Conservation (phyloP, 2,888 invertebrate species). For the Tetragonisca angustula region DNA sequence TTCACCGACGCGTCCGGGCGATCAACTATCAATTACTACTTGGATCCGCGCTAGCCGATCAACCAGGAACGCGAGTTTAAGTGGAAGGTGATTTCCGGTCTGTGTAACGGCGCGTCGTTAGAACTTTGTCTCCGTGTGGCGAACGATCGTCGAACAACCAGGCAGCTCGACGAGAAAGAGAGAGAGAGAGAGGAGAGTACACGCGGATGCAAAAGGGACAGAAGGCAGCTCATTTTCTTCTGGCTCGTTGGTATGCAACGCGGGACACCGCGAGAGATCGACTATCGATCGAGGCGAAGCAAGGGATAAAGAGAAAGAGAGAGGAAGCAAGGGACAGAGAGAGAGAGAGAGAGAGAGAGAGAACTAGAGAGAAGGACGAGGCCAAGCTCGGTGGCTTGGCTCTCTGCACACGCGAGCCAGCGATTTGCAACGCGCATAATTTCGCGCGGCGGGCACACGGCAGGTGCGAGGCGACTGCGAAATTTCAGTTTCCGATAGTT, state of each 20-base stretch:
- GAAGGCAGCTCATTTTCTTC: slow-evolving; percentile 60
- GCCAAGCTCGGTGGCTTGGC: slow-evolving; percentile 14
- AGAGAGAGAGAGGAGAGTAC: background rate
- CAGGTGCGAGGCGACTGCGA: slow-evolving; percentile 70
- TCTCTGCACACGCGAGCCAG: slow-evolving; percentile 65
- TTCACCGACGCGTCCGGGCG: slow-evolving; percentile 65
- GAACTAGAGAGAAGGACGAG: background rate
- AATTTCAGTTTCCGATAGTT: slow-evolving; percentile 72
- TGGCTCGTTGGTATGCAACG: slow-evolving; percentile 69
- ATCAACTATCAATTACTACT: slow-evolving; percentile 75
- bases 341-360: background rate
- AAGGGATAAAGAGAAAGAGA: no score
- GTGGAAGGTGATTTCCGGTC: slow-evolving; percentile 45
- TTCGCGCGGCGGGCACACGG: slow-evolving; percentile 59
- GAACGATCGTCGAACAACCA: slow-evolving; percentile 1
- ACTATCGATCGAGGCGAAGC: slow-evolving; percentile 64
- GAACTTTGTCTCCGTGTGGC: slow-evolving; percentile 59
- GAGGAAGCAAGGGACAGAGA: background rate
- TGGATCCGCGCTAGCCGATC: slow-evolving; percentile 47
- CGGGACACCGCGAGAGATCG: slow-evolving; percentile 65
- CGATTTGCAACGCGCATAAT: slow-evolving; percentile 71
- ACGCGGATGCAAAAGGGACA: background rate
- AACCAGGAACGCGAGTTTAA: slow-evolving; percentile 49
- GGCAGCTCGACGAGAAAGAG: background rate
- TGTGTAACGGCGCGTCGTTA: slow-evolving; percentile 48